Evolutionary conservation across 2,113 vertebrate genomes (phyloP).

Genomic region (Vidua macroura): DNA sequence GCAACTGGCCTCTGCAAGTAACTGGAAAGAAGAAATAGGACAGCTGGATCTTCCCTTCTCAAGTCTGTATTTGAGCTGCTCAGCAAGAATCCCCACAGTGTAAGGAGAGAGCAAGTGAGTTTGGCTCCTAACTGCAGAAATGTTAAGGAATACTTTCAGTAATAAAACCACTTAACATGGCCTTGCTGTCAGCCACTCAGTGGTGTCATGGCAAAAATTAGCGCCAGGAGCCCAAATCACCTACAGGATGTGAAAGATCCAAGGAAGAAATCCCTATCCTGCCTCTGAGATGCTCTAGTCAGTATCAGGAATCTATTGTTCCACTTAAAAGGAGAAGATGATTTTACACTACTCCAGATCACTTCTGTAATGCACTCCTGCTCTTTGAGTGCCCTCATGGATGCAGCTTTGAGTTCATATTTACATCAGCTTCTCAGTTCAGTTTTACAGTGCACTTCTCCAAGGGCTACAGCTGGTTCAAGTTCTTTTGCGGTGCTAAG

Average conservation of each 20-base stretch:
- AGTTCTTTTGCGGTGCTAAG: background rate
- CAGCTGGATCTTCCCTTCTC: background rate
- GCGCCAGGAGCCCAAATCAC: background rate
- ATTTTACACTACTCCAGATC: background rate
- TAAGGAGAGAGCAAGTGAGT: background rate
- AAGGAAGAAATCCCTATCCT: background rate
- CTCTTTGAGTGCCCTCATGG: background rate
- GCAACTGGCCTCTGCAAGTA: background rate
- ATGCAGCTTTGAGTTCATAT: background rate
- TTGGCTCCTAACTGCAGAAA: background rate
- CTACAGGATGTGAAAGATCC: background rate
- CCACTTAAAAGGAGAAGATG: background rate
- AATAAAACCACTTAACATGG: background rate
- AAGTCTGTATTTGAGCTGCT: background rate
- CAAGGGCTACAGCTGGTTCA: background rate
- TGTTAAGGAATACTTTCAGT: background rate
- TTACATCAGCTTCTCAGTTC: background rate
- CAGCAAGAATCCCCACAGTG: background rate
- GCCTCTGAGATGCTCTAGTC: background rate
- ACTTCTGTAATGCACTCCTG: background rate
- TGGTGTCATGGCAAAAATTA: background rate
- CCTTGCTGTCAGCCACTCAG: background rate
- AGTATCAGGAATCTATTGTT: background rate
- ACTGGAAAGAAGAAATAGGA: background rate
- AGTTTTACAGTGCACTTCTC: background rate